A percentile compares a stretch with the other conserved stretches of the same genome.
These are phyloP conservation scores for Cyprinodon diabolis DNA, from an alignment of 2,797 vertebrate genomes.

Conservation along the genomic window DNA sequence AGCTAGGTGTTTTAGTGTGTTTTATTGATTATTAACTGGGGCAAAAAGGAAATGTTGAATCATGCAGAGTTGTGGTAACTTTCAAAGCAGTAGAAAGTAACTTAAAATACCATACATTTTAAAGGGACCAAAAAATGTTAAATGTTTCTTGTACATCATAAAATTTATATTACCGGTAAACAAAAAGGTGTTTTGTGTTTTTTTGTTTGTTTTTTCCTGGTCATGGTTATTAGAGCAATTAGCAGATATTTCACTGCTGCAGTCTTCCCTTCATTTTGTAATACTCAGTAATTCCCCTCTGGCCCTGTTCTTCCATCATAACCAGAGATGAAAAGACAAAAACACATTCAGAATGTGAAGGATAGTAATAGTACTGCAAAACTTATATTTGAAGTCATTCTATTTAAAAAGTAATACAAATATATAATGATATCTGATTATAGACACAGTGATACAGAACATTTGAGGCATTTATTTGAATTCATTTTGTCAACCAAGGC, in stretches of 20 bases:
- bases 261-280: conserved; percentile 68
- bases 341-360: conserved; percentile 76
- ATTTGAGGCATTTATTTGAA: too few species aligned
- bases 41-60: neutral
- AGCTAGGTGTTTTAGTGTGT: neutral
- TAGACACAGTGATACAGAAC: too few species aligned
- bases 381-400: too few species aligned
- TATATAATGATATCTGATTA: too few species aligned
- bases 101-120: neutral
- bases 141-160: conserved; percentile 14
- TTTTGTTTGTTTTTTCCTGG: conserved; percentile 48
- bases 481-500: too few species aligned
- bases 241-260: conserved; percentile 74
- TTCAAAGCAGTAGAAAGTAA: neutral
- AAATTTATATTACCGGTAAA: conserved; percentile 31
- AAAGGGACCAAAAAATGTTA: neutral
- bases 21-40: neutral
- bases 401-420: too few species aligned
- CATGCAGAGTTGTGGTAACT: neutral
- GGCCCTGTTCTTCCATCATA: conserved; percentile 65
- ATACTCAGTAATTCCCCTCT: conserved; percentile 76
- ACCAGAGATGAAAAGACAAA: conserved; percentile 66
- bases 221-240: conserved; percentile 85
- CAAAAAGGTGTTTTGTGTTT: conserved; percentile 25
- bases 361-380: conserved; percentile 56